Percentiles rank a stretch among this genome's conserved stretches.
Conservation (phyloP, 2,797 vertebrate species). For the Brachyalestes nurse region DNA sequence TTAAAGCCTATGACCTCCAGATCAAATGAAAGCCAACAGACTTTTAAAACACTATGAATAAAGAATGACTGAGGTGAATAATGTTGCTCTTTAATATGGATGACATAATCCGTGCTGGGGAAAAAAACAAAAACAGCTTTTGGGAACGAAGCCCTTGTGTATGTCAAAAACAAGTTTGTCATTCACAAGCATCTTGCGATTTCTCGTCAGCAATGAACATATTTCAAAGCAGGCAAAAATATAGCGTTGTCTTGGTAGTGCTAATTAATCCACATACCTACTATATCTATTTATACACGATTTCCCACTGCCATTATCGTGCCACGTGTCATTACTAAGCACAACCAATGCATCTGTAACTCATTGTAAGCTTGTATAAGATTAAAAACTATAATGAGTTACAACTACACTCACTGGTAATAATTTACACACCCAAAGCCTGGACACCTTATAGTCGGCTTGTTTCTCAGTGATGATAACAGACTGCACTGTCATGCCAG, state of each 20-base stretch:
- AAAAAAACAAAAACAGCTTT: slow-evolving; percentile 13
- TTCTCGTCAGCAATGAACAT: background rate
- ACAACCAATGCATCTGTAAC: background rate
- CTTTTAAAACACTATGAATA: background rate
- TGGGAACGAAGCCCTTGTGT: slow-evolving; percentile 1
- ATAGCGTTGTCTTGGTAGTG: background rate
- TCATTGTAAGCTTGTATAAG: background rate
- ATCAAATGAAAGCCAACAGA: slow-evolving; percentile 6
- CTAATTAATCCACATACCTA: background rate
- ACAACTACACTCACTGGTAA: background rate
- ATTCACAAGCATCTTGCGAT: background rate
- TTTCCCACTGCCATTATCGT: background rate
- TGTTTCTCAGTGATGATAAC: background rate
- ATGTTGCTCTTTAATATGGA: background rate
- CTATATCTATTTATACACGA: background rate
- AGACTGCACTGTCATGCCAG: background rate
- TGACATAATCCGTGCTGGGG: background rate
- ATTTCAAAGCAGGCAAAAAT: background rate
- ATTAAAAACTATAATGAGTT: background rate
- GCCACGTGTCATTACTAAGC: background rate
- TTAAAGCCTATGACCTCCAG: background rate
- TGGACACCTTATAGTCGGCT: background rate
- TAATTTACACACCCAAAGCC: background rate
- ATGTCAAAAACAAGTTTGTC: background rate
- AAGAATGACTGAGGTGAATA: background rate